Evolutionary conservation across 2,888 invertebrate genomes (phyloP), one percentile per base, ranked within the genome.

Genomic region (Chalcosyrphus nemorum): DNA sequence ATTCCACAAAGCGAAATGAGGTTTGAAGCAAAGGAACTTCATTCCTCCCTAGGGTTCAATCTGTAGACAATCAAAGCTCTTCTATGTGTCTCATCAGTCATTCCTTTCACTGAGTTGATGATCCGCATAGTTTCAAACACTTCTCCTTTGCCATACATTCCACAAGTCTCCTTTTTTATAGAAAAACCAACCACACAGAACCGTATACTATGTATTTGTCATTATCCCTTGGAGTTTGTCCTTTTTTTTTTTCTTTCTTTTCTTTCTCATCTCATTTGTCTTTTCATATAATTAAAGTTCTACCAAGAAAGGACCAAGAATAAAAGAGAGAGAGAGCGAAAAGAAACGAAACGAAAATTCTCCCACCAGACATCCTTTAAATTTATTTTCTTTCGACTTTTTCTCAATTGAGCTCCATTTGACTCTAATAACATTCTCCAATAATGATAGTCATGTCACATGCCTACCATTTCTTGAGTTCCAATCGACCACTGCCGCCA

Each of bases 381-480:
- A 75, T 75, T 65, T 75, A 65, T 65, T 75, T 65, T 35, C 47
- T 21, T 71, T 13, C 15, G 19, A 7, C 24, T 45, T 21, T 29
- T 21, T 5, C 29, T 41, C 41, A 19, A 66, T 19, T 38, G 59
- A 52, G 54, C 74, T 75, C 65, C 47, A 75, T 75, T 75, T 75
- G 74, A 47, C 63, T 57, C 76, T 32, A 71, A 50, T 56, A 71
- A 81, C 32, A 32, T 32, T 32, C 77, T 77, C 63, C 56, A 77
- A 71, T 63, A 81, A 81, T 81, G 81, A 71, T 81, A 81, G 81
- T 56, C 81, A 81, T 76, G 81, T 81, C 56, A 81, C 81, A 76
- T 76, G 81, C 50, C 81, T 81, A 76, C 76, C 68, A 76, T 81
- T 71, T 56, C 43, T 71, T 32, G 76, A 57, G 63, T 74, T 74